phyloP scores from a whole-genome alignment of 2,113 vertebrate genomes.

The Alectura lathami region DNA sequence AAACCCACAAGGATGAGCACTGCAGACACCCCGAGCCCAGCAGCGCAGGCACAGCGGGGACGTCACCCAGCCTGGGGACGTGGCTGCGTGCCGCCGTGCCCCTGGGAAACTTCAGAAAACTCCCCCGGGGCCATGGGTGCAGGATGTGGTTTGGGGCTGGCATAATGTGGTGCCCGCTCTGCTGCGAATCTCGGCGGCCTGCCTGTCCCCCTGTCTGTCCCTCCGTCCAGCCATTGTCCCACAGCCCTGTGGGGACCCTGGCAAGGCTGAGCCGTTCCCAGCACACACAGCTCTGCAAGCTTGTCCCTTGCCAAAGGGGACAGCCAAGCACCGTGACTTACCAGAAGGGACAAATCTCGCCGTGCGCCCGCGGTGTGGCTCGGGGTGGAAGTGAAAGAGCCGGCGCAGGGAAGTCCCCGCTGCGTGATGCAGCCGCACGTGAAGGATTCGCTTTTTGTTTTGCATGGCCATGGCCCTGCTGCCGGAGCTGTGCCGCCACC shows the following conservation, averaged over 20 bases:
- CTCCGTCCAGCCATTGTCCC: too few species aligned
- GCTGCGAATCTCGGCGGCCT: background rate
- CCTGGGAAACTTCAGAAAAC: background rate
- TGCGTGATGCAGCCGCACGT: background rate
- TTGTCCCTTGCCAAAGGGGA: background rate
- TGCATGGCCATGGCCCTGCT: accelerated
- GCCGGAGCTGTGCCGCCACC: background rate
- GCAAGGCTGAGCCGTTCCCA: accelerated
- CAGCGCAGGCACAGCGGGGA: accelerated
- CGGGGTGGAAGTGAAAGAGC: constrained; percentile 6
- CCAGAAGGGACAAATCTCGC: background rate
- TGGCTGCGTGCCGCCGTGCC: accelerated
- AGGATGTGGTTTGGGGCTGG: background rate
- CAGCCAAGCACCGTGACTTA: background rate
- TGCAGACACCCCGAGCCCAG: background rate
- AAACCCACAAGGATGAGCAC: background rate
- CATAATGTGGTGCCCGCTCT: accelerated
- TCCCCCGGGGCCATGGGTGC: background rate
- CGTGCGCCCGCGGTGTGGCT: background rate
- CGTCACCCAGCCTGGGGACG: background rate
- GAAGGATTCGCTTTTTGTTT: constrained; percentile 13
- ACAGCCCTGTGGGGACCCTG: background rate
- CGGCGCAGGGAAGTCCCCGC: background rate
- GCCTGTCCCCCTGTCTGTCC: background rate
- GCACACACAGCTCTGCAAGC: background rate